phyloP scores from a whole-genome alignment of 2,797 vertebrate genomes.

The Novumbra hubbsi region DNA sequence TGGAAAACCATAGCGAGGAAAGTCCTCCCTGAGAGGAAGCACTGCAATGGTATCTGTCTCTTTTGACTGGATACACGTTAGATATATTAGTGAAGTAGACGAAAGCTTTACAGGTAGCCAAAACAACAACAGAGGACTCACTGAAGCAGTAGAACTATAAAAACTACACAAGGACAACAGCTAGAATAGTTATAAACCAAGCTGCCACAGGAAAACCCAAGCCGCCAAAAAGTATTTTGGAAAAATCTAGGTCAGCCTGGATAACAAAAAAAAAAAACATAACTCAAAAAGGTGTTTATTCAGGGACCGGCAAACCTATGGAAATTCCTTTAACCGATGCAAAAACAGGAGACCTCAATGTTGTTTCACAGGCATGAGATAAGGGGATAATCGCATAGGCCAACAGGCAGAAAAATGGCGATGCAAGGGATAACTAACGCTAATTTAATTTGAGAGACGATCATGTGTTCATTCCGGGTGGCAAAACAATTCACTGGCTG shows the following conservation, averaged over 20 bases:
- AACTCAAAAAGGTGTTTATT: not conserved
- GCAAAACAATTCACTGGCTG: conserved; percentile 27
- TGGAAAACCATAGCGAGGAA: not conserved
- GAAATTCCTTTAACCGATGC: not conserved
- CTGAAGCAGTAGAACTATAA: not conserved
- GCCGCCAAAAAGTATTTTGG: not conserved
- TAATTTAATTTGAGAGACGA: conserved; percentile 45
- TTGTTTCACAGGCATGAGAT: not conserved
- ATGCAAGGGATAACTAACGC: conserved; percentile 20
- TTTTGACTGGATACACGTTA: not conserved
- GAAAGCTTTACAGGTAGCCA: not conserved
- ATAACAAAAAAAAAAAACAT: not conserved
- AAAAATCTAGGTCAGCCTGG: not conserved
- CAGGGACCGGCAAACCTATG: not conserved
- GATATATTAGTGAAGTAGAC: not conserved
- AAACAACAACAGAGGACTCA: not conserved
- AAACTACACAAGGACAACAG: not conserved
- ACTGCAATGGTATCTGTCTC: not conserved
- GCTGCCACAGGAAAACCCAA: not conserved
- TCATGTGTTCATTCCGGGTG: conserved; percentile 52
- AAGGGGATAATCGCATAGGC: not conserved
- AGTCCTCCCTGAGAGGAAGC: not conserved
- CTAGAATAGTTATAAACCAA: not conserved
- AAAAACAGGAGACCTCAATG: not conserved
- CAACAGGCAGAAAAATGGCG: conserved; percentile 23